Conservation (phyloP, 2,888 invertebrate genomes). For the Elaeidobius kamerunicus region DNA sequence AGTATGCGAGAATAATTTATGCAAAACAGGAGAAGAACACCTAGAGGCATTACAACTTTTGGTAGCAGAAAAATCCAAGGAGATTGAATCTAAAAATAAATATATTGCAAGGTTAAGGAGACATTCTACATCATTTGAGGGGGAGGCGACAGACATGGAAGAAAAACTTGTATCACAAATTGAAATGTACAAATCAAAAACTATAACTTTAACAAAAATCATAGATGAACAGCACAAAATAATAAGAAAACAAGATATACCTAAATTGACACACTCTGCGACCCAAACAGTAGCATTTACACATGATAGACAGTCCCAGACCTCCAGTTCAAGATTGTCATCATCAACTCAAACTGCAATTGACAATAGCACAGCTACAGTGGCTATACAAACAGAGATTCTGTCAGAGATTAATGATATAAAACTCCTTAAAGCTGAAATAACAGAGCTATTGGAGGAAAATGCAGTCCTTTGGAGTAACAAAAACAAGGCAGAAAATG, state of each 20-base stretch:
- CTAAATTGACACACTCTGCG: not conserved
- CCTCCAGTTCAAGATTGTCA: not conserved
- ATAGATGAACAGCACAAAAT: not conserved
- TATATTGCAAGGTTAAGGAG: not conserved
- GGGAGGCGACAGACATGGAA: not conserved
- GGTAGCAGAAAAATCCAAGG: not conserved
- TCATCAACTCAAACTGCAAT: not conserved
- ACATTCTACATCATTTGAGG: not conserved
- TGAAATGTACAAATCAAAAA: not conserved
- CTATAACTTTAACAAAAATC: not conserved
- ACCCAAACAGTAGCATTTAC: not conserved
- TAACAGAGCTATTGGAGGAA: conserved; percentile 1
- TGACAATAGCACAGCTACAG: not conserved
- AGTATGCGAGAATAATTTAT: not conserved
- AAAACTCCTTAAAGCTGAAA: not conserved
- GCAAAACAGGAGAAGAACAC: not conserved
- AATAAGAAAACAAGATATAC: not conserved
- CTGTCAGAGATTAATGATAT: not conserved
- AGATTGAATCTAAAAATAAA: not conserved
- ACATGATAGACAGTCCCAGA: not conserved
- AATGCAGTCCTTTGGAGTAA: not conserved
- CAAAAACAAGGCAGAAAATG: not conserved
- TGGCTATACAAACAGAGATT: not conserved
- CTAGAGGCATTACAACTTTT: not conserved
- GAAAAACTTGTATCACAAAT: not conserved